Evolutionary conservation across 2,113 vertebrate species (phyloP).

Genomic region (Myotis brandtii): DNA sequence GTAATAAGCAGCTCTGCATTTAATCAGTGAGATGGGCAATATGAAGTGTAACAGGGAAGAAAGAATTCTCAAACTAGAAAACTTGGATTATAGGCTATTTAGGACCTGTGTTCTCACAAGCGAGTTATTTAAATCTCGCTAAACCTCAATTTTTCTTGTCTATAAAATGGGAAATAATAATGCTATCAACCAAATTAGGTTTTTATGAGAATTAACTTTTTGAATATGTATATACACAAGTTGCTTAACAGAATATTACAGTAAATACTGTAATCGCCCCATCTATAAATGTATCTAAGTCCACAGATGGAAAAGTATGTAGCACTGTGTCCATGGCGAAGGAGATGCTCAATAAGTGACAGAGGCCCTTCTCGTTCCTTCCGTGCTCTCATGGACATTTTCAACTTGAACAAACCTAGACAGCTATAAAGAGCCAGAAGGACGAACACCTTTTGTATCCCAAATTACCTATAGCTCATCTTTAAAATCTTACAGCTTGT

Average conservation of each 20-base stretch:
- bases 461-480: neutral
- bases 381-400: neutral
- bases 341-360: neutral
- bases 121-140: constrained; percentile 17
- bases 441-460: neutral
- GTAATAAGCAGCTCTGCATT: neutral
- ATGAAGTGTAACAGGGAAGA: neutral
- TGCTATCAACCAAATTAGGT: neutral
- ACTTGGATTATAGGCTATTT: neutral
- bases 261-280: neutral
- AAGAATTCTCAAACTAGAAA: neutral
- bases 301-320: neutral
- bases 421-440: neutral
- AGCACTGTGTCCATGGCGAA: neutral
- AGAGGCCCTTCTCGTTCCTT: neutral
- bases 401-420: neutral
- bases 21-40: neutral
- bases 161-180: constrained; percentile 5
- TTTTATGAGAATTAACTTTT: neutral
- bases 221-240: neutral
- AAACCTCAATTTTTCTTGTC: constrained; percentile 7
- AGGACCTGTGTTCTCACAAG: neutral
- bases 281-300: neutral
- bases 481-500: neutral
- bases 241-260: neutral